Base-by-base conservation (phyloP, 2,888 invertebrate genomes). In the Amblyjoppa proteus region DNA sequence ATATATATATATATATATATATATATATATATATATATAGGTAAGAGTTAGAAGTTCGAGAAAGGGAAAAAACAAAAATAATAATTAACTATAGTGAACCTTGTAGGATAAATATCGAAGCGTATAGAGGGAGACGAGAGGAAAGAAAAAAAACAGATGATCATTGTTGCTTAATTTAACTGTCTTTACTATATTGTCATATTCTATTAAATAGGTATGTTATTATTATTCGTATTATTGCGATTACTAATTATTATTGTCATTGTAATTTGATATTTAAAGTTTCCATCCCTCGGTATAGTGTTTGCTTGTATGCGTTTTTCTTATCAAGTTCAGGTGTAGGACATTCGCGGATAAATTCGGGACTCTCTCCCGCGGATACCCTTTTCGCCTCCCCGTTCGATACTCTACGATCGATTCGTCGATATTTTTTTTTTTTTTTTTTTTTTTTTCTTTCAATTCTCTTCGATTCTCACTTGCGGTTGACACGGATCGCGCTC, bases 131-230 rank as follows among this genome's bases (percentile, higher is more conserved):
- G 41, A 56, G 68, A 77, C 41, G 34, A 28, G 81, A 56, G 51
- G 68, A 85, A 64, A 73, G 66, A 41, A 78, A 20, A 20, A 20
- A 87, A 87, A 81, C 86, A 84, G 56, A 89, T 90, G 90, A 92
- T 92, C 92, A 91, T 94, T 94, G 93, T 93, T 93, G 93, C 94
- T 94, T 94, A 90, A 93, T 94, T 94, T 94, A 92, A 91, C 91
- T 93, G 91, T 93, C 93, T 93, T 93, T 93, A 92, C 92, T 93
- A 93, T 92, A 93, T 93, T 90, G 92, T 93, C 92, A 93, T 93
- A 93, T 94, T 94, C 91, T 93, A 94, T 94, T 93, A 85, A 90
- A 93, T 93, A 94, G 91, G 90, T 93, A 92, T 94, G 93, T 90
- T 87, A 91, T 90, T 87, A 91, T 90, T 88, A 90, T 89, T 88